Conservation (phyloP, 2,797 vertebrate species). For the Potorous gilbertii region DNA sequence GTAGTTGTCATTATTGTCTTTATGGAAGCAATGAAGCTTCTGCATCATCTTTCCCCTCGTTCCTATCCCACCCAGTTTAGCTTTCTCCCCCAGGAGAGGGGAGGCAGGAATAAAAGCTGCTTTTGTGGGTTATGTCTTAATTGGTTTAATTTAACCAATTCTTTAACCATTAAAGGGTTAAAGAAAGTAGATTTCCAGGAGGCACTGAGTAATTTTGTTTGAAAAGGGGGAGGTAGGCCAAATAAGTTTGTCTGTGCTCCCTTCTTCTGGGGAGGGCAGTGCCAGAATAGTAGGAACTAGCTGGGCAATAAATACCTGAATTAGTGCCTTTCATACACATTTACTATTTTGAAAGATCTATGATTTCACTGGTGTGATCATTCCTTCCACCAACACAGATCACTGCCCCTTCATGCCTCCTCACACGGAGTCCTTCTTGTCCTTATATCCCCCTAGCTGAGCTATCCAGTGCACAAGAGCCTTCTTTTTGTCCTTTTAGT, state of each 20-base stretch:
- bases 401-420: neutral
- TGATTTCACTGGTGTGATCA: neutral
- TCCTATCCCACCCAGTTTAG: neutral
- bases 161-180: too few relatives aligned
- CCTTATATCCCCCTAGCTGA: neutral
- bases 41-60: neutral
- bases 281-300: neutral
- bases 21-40: too few relatives aligned
- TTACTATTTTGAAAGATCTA: neutral
- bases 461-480: too few relatives aligned
- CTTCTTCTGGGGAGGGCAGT: neutral
- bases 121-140: constrained; percentile 22
- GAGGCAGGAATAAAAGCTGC: constrained; percentile 9
- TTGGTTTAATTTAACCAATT: neutral
- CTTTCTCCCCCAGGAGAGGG: neutral
- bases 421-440: neutral
- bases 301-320: neutral
- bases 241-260: neutral
- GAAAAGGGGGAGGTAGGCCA: too few relatives aligned
- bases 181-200: too few relatives aligned
- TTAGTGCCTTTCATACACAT: neutral
- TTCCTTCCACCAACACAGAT: neutral
- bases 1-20: neutral
- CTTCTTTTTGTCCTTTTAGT: neutral
- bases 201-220: too few relatives aligned